Evolutionary conservation across 2,888 invertebrate species (phyloP).

Genomic region (Pristionchus arcanus): DNA sequence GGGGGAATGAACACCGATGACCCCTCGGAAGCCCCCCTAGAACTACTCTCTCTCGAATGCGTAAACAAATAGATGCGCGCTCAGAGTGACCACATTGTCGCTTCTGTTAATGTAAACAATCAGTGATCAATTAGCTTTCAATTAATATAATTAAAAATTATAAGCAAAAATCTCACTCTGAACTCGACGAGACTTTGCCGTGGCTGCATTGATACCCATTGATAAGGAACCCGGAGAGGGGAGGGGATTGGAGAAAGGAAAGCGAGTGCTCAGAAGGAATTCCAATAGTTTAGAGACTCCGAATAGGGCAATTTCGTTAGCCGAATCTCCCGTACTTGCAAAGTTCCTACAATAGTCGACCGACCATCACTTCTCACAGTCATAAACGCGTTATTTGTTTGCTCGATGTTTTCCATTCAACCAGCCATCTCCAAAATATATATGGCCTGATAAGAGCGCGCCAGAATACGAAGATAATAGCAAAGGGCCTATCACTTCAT

Average conservation of each 20-base stretch:
- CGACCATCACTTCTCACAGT: background rate
- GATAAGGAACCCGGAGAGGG: background rate
- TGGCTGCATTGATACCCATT: constrained; percentile 33
- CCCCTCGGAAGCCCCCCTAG: background rate
- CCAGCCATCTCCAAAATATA: background rate
- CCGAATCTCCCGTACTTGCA: too few relatives aligned
- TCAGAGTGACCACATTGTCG: constrained; percentile 19
- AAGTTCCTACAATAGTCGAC: background rate
- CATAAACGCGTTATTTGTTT: background rate
- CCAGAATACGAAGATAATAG: background rate
- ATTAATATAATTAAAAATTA: background rate
- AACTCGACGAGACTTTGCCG: constrained; percentile 10
- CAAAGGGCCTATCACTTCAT: background rate
- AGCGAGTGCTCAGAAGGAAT: background rate
- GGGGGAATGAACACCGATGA: constrained; percentile 18
- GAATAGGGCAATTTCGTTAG: background rate
- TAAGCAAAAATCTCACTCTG: background rate
- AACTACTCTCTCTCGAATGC: constrained; percentile 17
- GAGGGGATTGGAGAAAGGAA: background rate
- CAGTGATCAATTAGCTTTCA: background rate
- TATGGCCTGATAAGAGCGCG: background rate
- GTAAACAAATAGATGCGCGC: constrained; percentile 31
- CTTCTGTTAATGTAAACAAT: background rate
- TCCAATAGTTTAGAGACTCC: background rate
- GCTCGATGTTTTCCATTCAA: background rate